A percentile compares a stretch with the other conserved stretches of the same genome.
These are phyloP conservation scores for Amphiprion percula DNA, from an alignment of 2,113 vertebrate genomes.

Conservation along the genomic window DNA sequence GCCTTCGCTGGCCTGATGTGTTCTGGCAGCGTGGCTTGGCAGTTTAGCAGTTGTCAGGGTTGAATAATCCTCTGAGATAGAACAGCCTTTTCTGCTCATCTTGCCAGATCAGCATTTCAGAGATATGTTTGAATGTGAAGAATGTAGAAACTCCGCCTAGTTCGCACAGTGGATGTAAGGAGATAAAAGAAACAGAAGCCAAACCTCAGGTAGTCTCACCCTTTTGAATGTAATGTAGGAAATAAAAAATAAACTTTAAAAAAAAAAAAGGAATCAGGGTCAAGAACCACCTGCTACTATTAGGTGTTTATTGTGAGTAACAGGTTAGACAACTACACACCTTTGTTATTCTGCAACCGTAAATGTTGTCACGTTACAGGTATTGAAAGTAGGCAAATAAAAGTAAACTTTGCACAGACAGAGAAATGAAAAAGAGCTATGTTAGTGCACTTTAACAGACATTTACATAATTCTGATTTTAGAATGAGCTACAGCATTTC, in stretches of 20 bases:
- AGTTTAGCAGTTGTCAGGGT: constrained; percentile 52
- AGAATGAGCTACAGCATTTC: too few species aligned
- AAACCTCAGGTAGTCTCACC: too few species aligned
- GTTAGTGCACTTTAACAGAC: too few species aligned
- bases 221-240: too few species aligned
- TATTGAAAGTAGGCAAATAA: too few species aligned
- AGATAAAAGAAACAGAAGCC: constrained; percentile 12
- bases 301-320: neutral
- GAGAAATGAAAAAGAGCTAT: neutral
- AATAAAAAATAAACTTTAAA: too few species aligned
- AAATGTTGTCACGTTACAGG: neutral
- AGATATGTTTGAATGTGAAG: neutral
- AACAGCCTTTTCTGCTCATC: constrained; percentile 10
- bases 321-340: neutral
- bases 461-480: too few species aligned
- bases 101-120: constrained; percentile 34
- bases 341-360: neutral
- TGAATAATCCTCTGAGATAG: constrained; percentile 16
- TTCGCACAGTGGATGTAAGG: neutral
- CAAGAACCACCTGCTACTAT: too few species aligned
- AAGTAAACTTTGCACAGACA: neutral
- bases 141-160: constrained; percentile 5
- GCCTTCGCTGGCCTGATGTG: constrained; percentile 16
- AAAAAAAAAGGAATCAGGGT: too few species aligned
- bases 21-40: constrained; percentile 32